Percentiles rank a stretch among this genome's conserved stretches.
These are phyloP conservation scores for Campoplex nolae DNA, from an alignment of 2,888 invertebrate genomes.

Conservation along the genomic window DNA sequence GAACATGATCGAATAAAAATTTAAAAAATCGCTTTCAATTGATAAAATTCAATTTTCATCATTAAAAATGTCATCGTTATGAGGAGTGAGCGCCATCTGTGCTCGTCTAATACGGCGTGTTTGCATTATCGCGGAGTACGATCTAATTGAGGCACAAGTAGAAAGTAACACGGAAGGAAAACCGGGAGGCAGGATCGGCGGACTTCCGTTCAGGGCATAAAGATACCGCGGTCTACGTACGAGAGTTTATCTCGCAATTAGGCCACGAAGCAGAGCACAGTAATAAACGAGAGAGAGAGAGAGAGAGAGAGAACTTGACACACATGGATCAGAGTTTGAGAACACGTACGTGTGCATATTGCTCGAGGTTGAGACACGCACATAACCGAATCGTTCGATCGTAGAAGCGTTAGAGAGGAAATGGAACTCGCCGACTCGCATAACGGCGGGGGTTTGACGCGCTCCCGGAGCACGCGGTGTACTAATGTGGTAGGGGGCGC, in stretches of 20 bases:
- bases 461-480: background rate
- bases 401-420: conserved; percentile 1
- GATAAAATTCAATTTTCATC: background rate
- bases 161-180: conserved; percentile 21
- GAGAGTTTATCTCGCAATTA: conserved; percentile 55
- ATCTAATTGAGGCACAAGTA: background rate
- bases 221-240: conserved; percentile 37
- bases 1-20: background rate
- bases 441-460: conserved; percentile 1
- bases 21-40: background rate
- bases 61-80: background rate
- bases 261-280: conserved; percentile 28
- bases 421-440: conserved; percentile 2
- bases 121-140: background rate
- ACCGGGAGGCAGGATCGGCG: conserved; percentile 19
- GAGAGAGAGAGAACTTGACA: conserved; percentile 17
- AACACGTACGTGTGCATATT: background rate
- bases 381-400: conserved; percentile 5
- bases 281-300: conserved; percentile 13
- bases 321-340: no score
- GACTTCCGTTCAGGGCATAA: conserved; percentile 41
- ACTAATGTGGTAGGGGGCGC: conserved; percentile 11
- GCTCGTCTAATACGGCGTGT: background rate
- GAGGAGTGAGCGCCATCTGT: background rate
- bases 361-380: conserved; percentile 4